Percentiles rank a stretch among this genome's conserved stretches.
Conservation (phyloP, 1,140 invertebrate species). For the Tribolium castaneum region DNA sequence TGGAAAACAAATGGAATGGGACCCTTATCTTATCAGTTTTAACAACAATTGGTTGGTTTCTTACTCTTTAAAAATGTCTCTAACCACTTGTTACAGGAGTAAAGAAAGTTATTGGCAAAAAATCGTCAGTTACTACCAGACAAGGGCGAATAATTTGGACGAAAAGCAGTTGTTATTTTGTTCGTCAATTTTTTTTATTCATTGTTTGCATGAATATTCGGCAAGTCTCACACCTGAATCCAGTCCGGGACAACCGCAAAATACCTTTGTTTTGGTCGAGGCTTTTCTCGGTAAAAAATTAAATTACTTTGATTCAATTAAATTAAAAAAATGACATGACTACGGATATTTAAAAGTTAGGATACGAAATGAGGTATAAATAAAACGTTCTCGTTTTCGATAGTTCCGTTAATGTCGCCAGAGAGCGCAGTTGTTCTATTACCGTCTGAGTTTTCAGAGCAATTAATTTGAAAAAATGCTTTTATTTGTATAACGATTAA, state of each 20-base stretch:
- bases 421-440: no score
- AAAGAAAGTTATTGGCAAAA: slow-evolving; percentile 81
- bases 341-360: no score
- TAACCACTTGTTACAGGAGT: slow-evolving; percentile 57
- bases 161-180: slow-evolving; percentile 74
- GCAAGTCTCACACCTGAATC: slow-evolving; percentile 63
- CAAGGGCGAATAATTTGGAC: slow-evolving; percentile 59
- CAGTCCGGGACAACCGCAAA: slow-evolving; percentile 56
- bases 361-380: no score
- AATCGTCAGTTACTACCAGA: slow-evolving; percentile 64
- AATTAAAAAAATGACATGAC: no score
- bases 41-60: slow-evolving; percentile 61
- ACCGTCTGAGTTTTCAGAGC: no score
- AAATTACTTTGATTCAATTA: no score
- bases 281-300: slow-evolving; percentile 61
- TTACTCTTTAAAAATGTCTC: neutral
- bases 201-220: slow-evolving; percentile 77
- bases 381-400: no score
- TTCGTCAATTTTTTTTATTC: slow-evolving; percentile 75
- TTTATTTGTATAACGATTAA: no score
- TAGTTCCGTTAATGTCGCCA: no score
- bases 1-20: slow-evolving; percentile 84
- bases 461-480: no score
- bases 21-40: slow-evolving; percentile 68
- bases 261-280: slow-evolving; percentile 63